Conservation (phyloP, 2,797 vertebrate species). For the Anas acuta region DNA sequence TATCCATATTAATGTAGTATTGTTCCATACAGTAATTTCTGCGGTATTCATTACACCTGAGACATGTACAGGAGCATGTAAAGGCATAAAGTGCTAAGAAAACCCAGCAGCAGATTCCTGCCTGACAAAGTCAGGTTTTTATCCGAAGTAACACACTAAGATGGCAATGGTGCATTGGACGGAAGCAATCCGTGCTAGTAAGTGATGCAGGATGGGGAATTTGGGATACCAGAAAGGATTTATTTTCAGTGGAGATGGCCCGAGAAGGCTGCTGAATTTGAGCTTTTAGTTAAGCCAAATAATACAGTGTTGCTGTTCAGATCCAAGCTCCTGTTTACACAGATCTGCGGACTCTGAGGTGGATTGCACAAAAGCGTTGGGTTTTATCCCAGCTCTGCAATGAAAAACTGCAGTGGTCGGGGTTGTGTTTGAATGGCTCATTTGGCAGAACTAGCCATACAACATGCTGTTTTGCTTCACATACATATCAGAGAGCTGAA, state of each 20-base stretch:
- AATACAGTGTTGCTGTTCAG: not conserved
- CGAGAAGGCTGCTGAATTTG: not conserved
- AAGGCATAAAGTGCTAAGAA: conserved; percentile 8
- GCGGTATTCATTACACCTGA: conserved; percentile 40
- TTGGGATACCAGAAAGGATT: not conserved
- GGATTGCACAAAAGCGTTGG: not conserved
- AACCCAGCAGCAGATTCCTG: not conserved
- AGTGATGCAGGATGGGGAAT: not conserved
- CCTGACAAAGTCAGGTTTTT: not conserved
- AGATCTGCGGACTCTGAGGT: not conserved
- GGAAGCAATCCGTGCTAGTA: not conserved
- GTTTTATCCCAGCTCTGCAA: not conserved
- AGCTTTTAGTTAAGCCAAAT: not conserved
- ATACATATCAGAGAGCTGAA: not conserved
- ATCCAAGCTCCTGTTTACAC: not conserved
- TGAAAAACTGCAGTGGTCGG: not conserved
- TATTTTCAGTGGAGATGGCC: not conserved
- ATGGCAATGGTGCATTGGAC: fast-evolving
- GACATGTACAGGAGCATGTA: not conserved
- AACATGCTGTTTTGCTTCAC: not conserved
- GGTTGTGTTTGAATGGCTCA: not conserved
- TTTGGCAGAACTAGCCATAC: conserved; percentile 28
- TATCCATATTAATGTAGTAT: conserved; percentile 39
- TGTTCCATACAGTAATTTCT: conserved; percentile 41
- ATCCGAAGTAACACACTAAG: not conserved